These are phyloP conservation scores for Aporophyla nigra DNA, from an alignment of 2,888 invertebrate genomes.

Conservation along the genomic window DNA sequence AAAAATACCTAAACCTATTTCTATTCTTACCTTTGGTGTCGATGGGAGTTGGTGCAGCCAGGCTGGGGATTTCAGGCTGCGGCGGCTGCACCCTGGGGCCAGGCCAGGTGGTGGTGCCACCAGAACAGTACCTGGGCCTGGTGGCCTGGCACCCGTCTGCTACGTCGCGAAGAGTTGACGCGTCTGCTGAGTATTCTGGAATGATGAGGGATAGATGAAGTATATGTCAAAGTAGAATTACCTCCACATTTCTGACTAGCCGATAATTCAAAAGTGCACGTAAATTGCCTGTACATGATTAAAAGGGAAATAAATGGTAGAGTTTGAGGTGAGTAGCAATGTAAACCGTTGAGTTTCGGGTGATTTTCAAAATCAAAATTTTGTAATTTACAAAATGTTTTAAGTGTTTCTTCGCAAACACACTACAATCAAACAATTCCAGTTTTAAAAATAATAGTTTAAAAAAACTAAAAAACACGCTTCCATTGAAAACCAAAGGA, in stretches of 20 bases:
- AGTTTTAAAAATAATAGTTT: too few relatives aligned
- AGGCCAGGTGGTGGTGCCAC: conserved; percentile 89
- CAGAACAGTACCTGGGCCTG: conserved; percentile 91
- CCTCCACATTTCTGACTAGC: background rate
- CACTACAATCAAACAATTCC: background rate
- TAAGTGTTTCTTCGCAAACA: background rate
- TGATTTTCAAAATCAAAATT: background rate
- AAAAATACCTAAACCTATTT: background rate
- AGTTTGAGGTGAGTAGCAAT: too few relatives aligned
- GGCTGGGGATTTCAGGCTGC: conserved; percentile 85
- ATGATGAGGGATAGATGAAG: background rate
- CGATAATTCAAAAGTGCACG: background rate
- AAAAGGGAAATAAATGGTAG: too few relatives aligned
- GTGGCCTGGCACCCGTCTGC: conserved; percentile 90
- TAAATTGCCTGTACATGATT: background rate
- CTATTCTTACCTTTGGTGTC: conserved; percentile 87
- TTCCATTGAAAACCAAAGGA: too few relatives aligned
- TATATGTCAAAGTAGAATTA: background rate
- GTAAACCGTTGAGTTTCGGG: too few relatives aligned
- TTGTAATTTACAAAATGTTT: too few relatives aligned
- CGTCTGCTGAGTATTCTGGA: conserved; percentile 88
- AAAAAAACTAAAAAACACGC: too few relatives aligned
- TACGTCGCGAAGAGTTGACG: conserved; percentile 86
- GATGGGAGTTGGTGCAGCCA: conserved; percentile 83
- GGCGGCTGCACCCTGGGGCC: conserved; percentile 89